These are phyloP conservation scores for Tachystola acroxantha DNA, from an alignment of 2,888 invertebrate species.

Conservation along the genomic window DNA sequence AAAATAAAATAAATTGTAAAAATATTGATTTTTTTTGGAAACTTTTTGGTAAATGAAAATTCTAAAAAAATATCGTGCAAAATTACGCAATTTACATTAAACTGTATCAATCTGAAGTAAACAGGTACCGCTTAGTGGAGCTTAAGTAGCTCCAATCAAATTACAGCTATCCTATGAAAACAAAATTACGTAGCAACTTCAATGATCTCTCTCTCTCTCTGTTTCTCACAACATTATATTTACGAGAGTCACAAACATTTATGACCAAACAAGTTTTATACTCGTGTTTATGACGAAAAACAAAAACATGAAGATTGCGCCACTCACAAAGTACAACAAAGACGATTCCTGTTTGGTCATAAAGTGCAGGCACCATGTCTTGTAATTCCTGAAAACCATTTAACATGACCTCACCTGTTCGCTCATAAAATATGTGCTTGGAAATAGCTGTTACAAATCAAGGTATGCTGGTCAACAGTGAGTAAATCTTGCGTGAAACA, in stretches of 20 bases:
- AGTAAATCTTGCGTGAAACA: constrained; percentile 39
- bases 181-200: too few species aligned
- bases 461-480: constrained; percentile 22
- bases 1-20: too few species aligned
- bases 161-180: too few species aligned
- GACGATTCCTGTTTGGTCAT: constrained; percentile 20
- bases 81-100: too few species aligned
- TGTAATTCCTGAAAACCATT: constrained; percentile 34
- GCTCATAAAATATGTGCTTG: constrained; percentile 21
- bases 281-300: constrained; percentile 25
- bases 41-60: too few species aligned
- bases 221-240: constrained; percentile 5
- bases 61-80: too few species aligned
- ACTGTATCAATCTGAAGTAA: too few species aligned
- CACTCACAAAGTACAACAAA: constrained; percentile 2
- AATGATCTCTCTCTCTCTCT: too few species aligned
- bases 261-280: constrained; percentile 19
- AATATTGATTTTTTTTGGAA: too few species aligned
- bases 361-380: constrained; percentile 26
- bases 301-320: constrained; percentile 11
- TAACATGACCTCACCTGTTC: constrained; percentile 36
- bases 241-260: constrained; percentile 18
- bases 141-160: too few species aligned
- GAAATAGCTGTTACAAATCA: constrained; percentile 25
- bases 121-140: too few species aligned